Conservation (phyloP, 1,140 invertebrate genomes). For the Myzus persicae region DNA sequence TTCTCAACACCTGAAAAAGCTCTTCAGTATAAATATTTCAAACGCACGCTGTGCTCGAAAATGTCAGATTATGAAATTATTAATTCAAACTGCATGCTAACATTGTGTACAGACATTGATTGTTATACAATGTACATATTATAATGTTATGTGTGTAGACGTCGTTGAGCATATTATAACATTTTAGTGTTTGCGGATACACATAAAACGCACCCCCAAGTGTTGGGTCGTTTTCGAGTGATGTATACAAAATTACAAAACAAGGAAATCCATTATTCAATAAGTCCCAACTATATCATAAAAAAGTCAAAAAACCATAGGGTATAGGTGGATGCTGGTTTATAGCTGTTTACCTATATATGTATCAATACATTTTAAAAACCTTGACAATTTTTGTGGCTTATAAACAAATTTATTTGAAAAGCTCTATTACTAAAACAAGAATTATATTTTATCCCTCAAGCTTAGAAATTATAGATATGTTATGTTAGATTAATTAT, state of each 20-base stretch:
- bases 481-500: background rate
- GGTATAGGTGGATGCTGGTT: background rate
- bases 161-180: background rate
- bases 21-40: background rate
- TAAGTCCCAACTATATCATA: background rate
- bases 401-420: background rate
- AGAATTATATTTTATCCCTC: background rate
- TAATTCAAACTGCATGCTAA: background rate
- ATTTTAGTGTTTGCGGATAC: background rate
- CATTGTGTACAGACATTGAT: conserved; percentile 5
- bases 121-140: background rate
- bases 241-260: background rate
- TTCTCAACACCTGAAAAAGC: conserved; percentile 26
- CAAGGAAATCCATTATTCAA: background rate
- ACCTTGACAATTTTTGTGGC: background rate
- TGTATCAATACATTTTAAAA: background rate
- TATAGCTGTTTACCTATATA: background rate
- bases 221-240: background rate
- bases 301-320: background rate
- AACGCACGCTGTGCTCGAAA: background rate
- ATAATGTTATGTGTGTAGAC: background rate
- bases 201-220: background rate
- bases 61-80: conserved; percentile 5
- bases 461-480: background rate
- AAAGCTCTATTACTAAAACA: background rate